These are phyloP conservation scores for Microctonus brassicae DNA, from an alignment of 2,888 invertebrate species.

Conservation along the genomic window DNA sequence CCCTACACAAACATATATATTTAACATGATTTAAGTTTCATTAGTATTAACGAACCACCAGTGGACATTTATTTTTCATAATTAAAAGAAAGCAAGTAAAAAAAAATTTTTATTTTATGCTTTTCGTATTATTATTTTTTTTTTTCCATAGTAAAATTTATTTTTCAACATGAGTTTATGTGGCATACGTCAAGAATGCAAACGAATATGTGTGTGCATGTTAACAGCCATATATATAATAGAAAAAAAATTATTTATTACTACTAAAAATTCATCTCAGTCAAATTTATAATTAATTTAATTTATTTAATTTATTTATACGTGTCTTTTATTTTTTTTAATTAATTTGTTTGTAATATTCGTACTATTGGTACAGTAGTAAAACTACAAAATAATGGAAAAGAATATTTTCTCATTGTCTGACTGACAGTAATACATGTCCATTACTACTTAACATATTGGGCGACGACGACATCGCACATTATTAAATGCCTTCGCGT, in stretches of 20 bases:
- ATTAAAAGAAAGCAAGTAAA: not conserved
- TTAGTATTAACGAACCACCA: not conserved
- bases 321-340: not conserved
- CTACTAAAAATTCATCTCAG: conserved; percentile 27
- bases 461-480: not conserved
- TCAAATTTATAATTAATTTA: not conserved
- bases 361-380: too few relatives aligned
- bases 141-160: not conserved
- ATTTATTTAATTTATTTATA: not conserved
- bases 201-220: not conserved
- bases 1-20: not conserved
- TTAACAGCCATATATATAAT: conserved; percentile 14
- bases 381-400: too few relatives aligned
- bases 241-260: conserved; percentile 45
- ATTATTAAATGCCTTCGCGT: not conserved
- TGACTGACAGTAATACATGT: not conserved
- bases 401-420: not conserved
- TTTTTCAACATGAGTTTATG: not conserved
- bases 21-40: not conserved
- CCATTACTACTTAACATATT: not conserved
- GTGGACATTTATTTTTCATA: not conserved
- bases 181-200: conserved; percentile 18
- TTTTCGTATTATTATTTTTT: not conserved
- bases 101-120: not conserved
- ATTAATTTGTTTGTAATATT: not conserved